Conservation (phyloP, 2,113 vertebrate genomes). For the mouse (Mus musculus) region GRCm39 chrX:46278001-46278500, state of each 20-base stretch:
- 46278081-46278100: conserved; percentile 62
- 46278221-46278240: conserved; percentile 68
- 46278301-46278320: conserved; percentile 78
- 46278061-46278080: conserved; percentile 37
- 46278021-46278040: conserved; percentile 70
- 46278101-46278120: conserved; percentile 34
- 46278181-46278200: conserved; percentile 68
- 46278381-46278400: conserved; percentile 57
- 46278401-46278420: conserved; percentile 59
- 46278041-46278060: conserved; percentile 62
- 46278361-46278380: conserved; percentile 77
- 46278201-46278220: conserved; percentile 67
- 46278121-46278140: not conserved
- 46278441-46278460: conserved; percentile 71
- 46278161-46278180: conserved; percentile 68
- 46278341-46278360: conserved; percentile 79
- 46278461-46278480: conserved; percentile 56
- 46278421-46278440: conserved; percentile 64
- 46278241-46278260: conserved; percentile 17
- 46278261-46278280: conserved; percentile 78
- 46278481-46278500: conserved; percentile 29
- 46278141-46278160: conserved; percentile 35
- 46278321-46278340: conserved; percentile 62
- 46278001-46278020: conserved; percentile 50
- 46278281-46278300: conserved; percentile 75